Evolutionary conservation across 37 sponge, comb jelly and placozoan species (phyloP).

Genomic region (Lycopodina hypogea): DNA sequence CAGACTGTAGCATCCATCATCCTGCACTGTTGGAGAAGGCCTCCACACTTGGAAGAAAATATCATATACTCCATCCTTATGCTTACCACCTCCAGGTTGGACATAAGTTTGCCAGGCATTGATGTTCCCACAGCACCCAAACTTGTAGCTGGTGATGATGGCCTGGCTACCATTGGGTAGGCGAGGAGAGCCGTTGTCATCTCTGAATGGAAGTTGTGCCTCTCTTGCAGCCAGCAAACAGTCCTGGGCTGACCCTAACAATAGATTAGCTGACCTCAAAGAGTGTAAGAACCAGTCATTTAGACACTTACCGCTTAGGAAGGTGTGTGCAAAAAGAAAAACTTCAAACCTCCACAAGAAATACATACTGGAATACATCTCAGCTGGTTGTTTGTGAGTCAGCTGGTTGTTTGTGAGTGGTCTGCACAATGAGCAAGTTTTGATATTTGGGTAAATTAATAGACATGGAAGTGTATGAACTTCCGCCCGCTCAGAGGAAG

Average conservation of each 20-base stretch:
- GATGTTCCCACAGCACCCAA: constrained; percentile 36
- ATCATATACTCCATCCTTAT: constrained; percentile 4
- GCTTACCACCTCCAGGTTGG: constrained; percentile 18
- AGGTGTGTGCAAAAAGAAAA: no score
- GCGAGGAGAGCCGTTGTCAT: not conserved
- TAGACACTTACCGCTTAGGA: no score
- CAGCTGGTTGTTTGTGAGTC: no score
- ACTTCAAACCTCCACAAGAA: no score
- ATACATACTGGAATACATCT: no score
- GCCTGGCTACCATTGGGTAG: constrained; percentile 4
- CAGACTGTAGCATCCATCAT: constrained; percentile 5
- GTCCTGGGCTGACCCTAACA: not conserved
- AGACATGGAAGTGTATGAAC: no score
- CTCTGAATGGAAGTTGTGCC: not conserved
- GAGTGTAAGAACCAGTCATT: no score
- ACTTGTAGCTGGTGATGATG: constrained; percentile 29
- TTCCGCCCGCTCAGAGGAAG: no score
- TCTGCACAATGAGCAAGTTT: no score
- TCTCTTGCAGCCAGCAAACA: not conserved
- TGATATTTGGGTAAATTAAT: no score
- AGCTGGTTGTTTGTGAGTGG: no score
- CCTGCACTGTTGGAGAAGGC: constrained; percentile 1
- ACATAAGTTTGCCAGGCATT: constrained; percentile 31
- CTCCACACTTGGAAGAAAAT: constrained; percentile 57
- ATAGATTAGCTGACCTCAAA: no score